A percentile compares a stretch with the other conserved stretches of the same genome.
Evolutionary conservation across 2,113 vertebrate genomes (phyloP).

Genomic region (Lasiurus borealis): DNA sequence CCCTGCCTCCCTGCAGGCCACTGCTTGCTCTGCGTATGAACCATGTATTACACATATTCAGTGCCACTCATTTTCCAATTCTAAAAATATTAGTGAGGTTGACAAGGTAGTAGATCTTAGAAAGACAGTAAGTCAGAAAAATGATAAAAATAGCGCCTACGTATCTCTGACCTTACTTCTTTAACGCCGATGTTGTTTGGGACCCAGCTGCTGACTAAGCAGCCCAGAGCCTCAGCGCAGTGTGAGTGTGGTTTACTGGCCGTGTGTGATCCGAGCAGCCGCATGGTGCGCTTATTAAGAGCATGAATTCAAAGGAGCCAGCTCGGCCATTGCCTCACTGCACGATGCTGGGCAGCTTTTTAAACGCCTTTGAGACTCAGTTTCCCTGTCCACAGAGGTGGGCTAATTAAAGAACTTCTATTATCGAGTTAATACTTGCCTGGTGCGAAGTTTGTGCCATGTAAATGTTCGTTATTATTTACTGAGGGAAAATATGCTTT

Average conservation of each 20-base stretch:
- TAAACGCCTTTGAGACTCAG: neutral
- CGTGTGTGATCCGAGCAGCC: neutral
- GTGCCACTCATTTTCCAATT: neutral
- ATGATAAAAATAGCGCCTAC: neutral
- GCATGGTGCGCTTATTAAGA: neutral
- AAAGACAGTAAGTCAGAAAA: constrained; percentile 16
- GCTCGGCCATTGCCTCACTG: neutral
- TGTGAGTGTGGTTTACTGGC: neutral
- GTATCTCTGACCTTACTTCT: neutral
- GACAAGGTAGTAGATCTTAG: neutral
- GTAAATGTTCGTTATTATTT: neutral
- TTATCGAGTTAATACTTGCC: neutral
- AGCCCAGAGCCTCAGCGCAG: neutral
- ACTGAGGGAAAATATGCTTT: neutral
- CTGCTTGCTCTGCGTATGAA: neutral
- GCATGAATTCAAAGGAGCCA: neutral
- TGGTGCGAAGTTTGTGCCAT: neutral
- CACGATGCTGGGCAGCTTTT: neutral
- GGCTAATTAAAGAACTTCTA: neutral
- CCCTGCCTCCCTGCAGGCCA: neutral
- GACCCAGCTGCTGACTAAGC: neutral
- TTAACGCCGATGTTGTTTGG: neutral
- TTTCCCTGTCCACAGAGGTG: neutral
- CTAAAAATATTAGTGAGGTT: neutral
- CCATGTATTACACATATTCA: neutral